Percentiles rank a stretch among this genome's conserved stretches.
Evolutionary conservation across 2,888 invertebrate species (phyloP).

Genomic region (Ochlodes sylvanus): DNA sequence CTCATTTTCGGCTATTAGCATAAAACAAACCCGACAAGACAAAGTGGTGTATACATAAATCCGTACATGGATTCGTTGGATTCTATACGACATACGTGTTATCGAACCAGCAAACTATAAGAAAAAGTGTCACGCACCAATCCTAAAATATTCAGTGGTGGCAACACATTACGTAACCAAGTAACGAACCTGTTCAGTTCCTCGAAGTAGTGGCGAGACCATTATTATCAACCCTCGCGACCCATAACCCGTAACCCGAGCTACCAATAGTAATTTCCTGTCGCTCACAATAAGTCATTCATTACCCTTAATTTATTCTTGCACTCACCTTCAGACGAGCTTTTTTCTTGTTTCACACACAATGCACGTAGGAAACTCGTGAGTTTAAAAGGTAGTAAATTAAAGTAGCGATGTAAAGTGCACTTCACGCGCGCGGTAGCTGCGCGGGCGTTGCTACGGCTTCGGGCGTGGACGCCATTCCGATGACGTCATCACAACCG

Average conservation of each 20-base stretch:
- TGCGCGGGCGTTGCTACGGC: constrained; percentile 65
- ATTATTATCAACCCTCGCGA: constrained; percentile 52
- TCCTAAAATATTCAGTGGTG: constrained; percentile 29
- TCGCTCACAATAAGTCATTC: constrained; percentile 81
- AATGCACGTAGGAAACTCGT: constrained; percentile 49
- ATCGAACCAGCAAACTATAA: constrained; percentile 11
- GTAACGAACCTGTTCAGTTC: constrained; percentile 31
- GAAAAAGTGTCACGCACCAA: constrained; percentile 32
- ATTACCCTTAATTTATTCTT: constrained; percentile 83
- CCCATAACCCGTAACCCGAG: constrained; percentile 60
- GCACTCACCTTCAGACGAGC: constrained; percentile 70
- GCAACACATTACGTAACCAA: constrained; percentile 31
- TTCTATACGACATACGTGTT: neutral
- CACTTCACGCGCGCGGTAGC: constrained; percentile 53
- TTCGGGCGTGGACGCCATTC: constrained; percentile 77
- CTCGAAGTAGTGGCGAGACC: constrained; percentile 19
- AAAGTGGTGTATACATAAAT: too few relatives aligned
- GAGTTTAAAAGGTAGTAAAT: constrained; percentile 51
- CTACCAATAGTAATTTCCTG: constrained; percentile 81
- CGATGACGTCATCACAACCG: constrained; percentile 75
- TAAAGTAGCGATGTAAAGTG: constrained; percentile 61
- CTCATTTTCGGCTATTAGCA: too few relatives aligned
- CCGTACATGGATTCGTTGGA: too few relatives aligned
- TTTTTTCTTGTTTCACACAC: constrained; percentile 49
- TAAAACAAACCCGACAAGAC: too few relatives aligned